Conservation (phyloP, 2,888 invertebrate genomes). For the Leptothorax acervorum region DNA sequence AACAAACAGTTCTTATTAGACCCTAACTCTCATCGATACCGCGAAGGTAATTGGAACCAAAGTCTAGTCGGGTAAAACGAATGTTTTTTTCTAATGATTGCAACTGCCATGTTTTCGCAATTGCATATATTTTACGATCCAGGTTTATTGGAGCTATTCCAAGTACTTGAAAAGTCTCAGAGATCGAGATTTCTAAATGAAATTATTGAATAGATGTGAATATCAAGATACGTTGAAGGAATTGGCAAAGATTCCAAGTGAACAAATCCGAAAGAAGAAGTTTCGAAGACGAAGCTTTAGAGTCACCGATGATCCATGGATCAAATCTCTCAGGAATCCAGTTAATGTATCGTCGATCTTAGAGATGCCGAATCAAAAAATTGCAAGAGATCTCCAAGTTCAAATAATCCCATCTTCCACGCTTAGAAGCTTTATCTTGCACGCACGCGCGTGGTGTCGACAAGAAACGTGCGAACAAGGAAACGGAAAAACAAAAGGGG, state of each 20-base stretch:
- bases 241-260: background rate
- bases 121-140: background rate
- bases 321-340: conserved; percentile 16
- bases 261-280: background rate
- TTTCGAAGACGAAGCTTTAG: background rate
- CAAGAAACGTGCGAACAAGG: background rate
- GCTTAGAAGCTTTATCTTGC: background rate
- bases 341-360: background rate
- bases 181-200: background rate
- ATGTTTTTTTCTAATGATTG: background rate
- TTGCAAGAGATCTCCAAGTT: background rate
- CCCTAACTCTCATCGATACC: background rate
- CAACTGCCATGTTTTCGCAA: conserved; percentile 3
- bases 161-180: background rate
- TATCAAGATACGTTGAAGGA: background rate
- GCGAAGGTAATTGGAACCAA: conserved; percentile 8
- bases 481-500: conserved; percentile 50
- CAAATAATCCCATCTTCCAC: background rate
- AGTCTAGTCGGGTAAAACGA: background rate
- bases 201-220: background rate
- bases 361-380: background rate
- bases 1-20: background rate
- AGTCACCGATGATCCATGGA: background rate
- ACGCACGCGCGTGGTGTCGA: background rate
- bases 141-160: background rate